Percentiles rank a stretch among this genome's conserved stretches.
Evolutionary conservation across 2,113 vertebrate species (phyloP).

Genomic region (Laterallus jamaicensis): DNA sequence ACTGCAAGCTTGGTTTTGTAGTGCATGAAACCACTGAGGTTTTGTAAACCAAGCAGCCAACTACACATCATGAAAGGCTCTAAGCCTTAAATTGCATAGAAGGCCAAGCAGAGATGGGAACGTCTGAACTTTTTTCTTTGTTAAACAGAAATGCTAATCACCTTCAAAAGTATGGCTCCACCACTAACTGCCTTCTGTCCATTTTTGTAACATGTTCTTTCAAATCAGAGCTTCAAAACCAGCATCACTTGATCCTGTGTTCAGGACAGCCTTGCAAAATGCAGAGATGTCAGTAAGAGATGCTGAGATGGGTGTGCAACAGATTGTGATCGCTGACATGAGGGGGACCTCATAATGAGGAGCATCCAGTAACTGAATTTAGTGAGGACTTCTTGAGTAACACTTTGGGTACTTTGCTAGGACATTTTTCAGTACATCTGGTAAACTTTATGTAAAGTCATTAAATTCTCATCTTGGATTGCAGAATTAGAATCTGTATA

Average conservation of each 20-base stretch:
- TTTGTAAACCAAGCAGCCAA: neutral
- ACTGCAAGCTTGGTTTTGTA: neutral
- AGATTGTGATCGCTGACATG: neutral
- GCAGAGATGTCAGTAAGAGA: neutral
- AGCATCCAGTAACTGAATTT: neutral
- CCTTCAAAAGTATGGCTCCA: neutral
- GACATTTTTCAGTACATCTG: neutral
- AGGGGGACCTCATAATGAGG: too few species aligned
- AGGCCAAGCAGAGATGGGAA: neutral
- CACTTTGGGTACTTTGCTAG: neutral
- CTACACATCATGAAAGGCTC: neutral
- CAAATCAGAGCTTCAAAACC: neutral
- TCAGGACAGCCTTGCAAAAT: neutral
- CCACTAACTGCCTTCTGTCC: neutral
- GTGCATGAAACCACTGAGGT: neutral
- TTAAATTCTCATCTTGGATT: neutral
- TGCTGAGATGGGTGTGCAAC: rapidly evolving
- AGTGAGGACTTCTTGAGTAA: neutral
- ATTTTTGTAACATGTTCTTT: neutral
- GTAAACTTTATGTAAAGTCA: neutral
- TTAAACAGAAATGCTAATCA: neutral
- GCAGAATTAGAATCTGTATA: neutral
- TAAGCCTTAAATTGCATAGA: neutral
- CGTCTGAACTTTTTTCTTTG: neutral
- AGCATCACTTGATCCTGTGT: neutral